Percentiles rank a stretch among this genome's conserved stretches.
Evolutionary conservation across 2,797 vertebrate genomes (phyloP).

Genomic region (Sebastolobus alascanus): DNA sequence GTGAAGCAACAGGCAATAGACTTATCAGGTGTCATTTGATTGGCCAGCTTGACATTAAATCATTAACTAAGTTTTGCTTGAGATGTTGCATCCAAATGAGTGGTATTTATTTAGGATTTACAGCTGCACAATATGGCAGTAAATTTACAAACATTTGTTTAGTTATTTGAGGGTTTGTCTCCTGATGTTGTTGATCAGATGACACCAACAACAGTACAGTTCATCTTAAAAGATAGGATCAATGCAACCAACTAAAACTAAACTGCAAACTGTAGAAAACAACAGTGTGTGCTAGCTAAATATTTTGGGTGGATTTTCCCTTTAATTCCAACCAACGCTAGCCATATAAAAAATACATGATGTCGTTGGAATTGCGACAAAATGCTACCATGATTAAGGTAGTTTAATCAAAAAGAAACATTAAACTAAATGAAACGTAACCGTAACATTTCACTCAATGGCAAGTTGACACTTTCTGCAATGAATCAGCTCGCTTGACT

Average conservation of each 20-base stretch:
- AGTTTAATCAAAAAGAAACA: accelerated
- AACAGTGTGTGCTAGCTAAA: not conserved
- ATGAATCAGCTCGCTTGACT: conserved; percentile 63
- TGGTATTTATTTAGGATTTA: not conserved
- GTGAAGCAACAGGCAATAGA: not conserved
- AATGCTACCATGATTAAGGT: accelerated
- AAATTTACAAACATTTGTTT: no score
- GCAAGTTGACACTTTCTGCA: conserved; percentile 9
- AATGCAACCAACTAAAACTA: not conserved
- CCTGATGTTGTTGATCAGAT: not conserved
- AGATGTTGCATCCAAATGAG: not conserved
- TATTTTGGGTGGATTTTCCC: not conserved
- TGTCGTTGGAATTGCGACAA: accelerated
- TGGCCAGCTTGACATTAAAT: not conserved
- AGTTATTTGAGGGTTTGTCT: not conserved
- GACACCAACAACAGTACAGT: not conserved
- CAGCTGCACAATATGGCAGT: no score
- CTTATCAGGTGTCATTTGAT: not conserved
- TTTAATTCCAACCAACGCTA: not conserved
- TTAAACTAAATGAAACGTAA: not conserved
- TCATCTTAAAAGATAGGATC: not conserved
- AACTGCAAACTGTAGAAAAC: not conserved
- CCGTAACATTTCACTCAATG: accelerated
- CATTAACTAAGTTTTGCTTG: not conserved
- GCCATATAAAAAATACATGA: not conserved